Conservation (phyloP, 2,113 vertebrate species). For the Scolopax mira region DNA sequence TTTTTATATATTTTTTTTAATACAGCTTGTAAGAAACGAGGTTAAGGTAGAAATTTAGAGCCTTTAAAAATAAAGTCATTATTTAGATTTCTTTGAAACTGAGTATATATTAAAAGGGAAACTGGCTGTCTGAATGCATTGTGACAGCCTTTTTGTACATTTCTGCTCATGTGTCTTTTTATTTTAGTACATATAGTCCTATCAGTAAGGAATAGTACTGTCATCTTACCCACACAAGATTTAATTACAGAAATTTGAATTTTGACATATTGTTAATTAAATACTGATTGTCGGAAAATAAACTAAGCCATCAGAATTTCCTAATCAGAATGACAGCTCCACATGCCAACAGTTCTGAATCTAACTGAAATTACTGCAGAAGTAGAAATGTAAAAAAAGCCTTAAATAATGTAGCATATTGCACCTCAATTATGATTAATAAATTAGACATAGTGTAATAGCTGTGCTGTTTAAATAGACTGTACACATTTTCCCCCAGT, state of each 20-base stretch:
- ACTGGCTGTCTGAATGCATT: not conserved
- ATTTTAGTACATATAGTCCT: not conserved
- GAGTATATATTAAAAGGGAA: not conserved
- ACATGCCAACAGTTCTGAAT: conserved; percentile 22
- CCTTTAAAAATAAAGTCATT: not conserved
- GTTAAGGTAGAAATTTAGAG: not conserved
- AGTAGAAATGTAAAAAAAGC: conserved; percentile 27
- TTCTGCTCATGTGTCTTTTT: not conserved
- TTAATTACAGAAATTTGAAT: conserved; percentile 22
- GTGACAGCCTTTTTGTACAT: not conserved
- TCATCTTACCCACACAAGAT: not conserved
- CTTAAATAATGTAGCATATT: conserved; percentile 54
- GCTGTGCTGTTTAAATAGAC: not conserved
- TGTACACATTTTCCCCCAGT: not conserved
- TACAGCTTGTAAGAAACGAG: not conserved
- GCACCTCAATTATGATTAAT: conserved; percentile 51
- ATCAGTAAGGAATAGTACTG: not conserved
- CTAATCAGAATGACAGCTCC: conserved; percentile 61
- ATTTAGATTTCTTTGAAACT: not conserved
- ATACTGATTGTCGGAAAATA: conserved; percentile 69
- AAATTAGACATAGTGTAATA: conserved; percentile 37
- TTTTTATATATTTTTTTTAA: not conserved
- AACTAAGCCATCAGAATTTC: conserved; percentile 19
- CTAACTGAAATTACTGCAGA: conserved; percentile 37
- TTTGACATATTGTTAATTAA: conserved; percentile 74